phyloP scores from a whole-genome alignment of 1,140 invertebrate genomes.

The Hesperophylax magnus region DNA sequence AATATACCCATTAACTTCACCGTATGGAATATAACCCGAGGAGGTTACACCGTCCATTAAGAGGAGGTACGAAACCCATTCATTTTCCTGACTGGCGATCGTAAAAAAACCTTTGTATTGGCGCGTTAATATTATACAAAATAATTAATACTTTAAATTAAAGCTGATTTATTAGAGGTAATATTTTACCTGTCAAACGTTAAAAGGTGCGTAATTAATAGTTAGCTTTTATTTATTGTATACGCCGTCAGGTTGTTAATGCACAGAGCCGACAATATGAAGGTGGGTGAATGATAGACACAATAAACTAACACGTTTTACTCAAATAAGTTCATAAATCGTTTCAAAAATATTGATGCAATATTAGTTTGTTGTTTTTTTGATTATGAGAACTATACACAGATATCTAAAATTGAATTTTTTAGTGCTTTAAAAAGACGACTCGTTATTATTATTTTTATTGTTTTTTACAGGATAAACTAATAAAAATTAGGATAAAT shows the following conservation, averaged over 20 bases:
- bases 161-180: slow-evolving; percentile 51
- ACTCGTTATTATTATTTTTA: too few species aligned
- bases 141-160: slow-evolving; percentile 56
- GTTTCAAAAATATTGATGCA: too few species aligned
- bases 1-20: too few species aligned
- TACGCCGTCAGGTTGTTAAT: slow-evolving; percentile 24
- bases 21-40: too few species aligned
- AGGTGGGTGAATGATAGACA: not conserved
- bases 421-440: too few species aligned
- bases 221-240: slow-evolving; percentile 53
- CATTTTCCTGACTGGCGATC: slow-evolving; percentile 42
- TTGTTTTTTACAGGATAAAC: too few species aligned
- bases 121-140: slow-evolving; percentile 48
- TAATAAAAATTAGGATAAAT: too few species aligned
- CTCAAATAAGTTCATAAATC: too few species aligned
- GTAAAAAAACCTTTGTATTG: slow-evolving; percentile 29
- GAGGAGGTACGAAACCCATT: slow-evolving; percentile 43
- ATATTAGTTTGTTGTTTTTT: too few species aligned
- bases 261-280: not conserved
- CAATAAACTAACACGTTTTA: too few species aligned
- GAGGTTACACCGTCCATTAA: slow-evolving; percentile 28
- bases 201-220: slow-evolving; percentile 51
- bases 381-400: too few species aligned
- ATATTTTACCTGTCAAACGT: slow-evolving; percentile 54
- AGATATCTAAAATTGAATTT: too few species aligned